Base-by-base conservation (phyloP, 2,888 invertebrate species). In the Nephrotoma guestfalica region DNA sequence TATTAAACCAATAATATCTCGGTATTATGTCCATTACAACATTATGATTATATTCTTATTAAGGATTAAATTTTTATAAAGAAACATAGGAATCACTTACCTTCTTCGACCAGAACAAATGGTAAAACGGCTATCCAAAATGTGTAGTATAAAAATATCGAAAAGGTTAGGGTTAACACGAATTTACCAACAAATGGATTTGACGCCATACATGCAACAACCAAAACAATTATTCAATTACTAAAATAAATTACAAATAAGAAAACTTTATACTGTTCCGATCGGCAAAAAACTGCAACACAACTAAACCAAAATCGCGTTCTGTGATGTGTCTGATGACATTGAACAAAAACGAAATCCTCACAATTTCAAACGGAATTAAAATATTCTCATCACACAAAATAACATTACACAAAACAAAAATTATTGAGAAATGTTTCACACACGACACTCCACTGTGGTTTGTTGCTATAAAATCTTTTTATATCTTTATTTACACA, bases 71-170 rank as follows among this genome's bases (percentile, higher is more conserved):
- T 3, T 13, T 47, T 47, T 11, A 2, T 13, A 47, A 13, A 71
- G 0, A 71, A 71, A 71, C 89, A 87, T 90, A 90, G 3, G 90
- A 88, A 47, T 5, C 11, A 88, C 89, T 90, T 89, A 92, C 95
- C 93, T 92, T 93, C 92, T 89, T 93, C 93, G 88, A 93, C 92
- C 86, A 93, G 92, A 89, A 95, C 93, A 89, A 96, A 95, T 1
- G 95, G 95, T 88, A 95, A 92, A 85, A 94, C 93, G 87, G 95
- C 93, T 18, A 95, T 91, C 95, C 95, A 95, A 87, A 94, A 90
- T 47, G 94, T 93, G 88, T 94, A 93, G 89, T 94, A 92, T 0
- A 93, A 88, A 89, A 94, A 94, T 86, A 93, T 89, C 11, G 91
- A 89, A 5, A 92, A 90, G 4, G 93, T 93, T 4, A 92, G 88